Evolutionary conservation across 2,797 vertebrate genomes (phyloP).

Genomic region (Euphonia xanthogaster): DNA sequence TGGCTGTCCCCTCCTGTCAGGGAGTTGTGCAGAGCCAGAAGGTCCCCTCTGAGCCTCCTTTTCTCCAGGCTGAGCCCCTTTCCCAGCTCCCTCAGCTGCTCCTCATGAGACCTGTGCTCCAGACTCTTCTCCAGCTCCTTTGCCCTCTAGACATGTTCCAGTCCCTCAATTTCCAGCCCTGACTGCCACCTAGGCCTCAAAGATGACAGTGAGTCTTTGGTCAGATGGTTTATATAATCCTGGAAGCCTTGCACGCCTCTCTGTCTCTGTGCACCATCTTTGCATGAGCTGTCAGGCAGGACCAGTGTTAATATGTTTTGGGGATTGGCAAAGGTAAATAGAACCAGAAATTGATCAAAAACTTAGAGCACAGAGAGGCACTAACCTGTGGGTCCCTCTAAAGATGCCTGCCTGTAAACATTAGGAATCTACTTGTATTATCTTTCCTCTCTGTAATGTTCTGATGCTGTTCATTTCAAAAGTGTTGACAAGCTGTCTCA

Average conservation of each 20-base stretch:
- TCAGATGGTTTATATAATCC: background rate
- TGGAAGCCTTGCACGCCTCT: background rate
- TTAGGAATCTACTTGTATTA: background rate
- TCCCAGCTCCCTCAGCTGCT: background rate
- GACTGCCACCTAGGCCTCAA: background rate
- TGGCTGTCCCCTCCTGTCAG: background rate
- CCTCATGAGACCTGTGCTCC: background rate
- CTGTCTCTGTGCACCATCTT: background rate
- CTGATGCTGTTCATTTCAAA: background rate
- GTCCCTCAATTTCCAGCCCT: background rate
- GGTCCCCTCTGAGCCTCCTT: background rate
- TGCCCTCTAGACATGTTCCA: accelerated
- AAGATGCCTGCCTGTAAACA: background rate
- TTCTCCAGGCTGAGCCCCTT: background rate
- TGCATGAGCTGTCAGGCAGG: background rate
- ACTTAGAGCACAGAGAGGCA: background rate
- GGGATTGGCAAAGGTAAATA: background rate
- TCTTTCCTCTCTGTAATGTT: background rate
- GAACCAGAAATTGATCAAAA: background rate
- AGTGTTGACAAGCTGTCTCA: background rate
- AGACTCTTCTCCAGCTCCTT: background rate
- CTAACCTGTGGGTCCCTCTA: background rate
- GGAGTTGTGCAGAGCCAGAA: background rate
- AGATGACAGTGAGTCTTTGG: background rate
- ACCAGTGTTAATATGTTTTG: background rate